phyloP scores from a whole-genome alignment of 2,888 invertebrate species.

The Girardia tigrina region DNA sequence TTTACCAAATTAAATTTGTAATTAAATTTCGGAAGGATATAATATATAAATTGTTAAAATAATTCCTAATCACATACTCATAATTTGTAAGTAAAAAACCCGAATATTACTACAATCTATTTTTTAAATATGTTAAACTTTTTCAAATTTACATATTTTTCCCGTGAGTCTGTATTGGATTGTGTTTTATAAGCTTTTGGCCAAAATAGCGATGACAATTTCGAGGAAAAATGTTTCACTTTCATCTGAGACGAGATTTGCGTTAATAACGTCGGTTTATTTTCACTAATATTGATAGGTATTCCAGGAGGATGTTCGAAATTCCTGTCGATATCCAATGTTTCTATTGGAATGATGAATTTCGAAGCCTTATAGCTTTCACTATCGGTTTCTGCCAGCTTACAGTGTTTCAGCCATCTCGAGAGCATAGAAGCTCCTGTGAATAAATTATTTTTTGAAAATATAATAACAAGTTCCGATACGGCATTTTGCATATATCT shows the following conservation, averaged over 20 bases:
- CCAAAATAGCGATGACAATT: neutral
- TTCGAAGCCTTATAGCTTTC: neutral
- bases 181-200: neutral
- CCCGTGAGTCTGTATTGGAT: neutral
- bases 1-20: too few relatives aligned
- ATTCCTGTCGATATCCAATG: neutral
- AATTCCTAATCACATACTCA: too few relatives aligned
- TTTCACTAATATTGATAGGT: too few relatives aligned
- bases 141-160: neutral
- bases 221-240: neutral
- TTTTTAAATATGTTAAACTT: constrained; percentile 9
- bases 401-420: constrained; percentile 4
- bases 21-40: too few relatives aligned
- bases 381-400: neutral
- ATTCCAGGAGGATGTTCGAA: too few relatives aligned
- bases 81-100: neutral
- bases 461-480: neutral
- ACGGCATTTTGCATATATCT: neutral
- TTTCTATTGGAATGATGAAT: neutral
- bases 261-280: neutral
- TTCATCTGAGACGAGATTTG: neutral
- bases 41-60: too few relatives aligned
- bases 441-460: neutral
- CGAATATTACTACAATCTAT: neutral
- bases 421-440: neutral